Conservation (phyloP, 2,888 invertebrate genomes). For the Acleris holmiana region DNA sequence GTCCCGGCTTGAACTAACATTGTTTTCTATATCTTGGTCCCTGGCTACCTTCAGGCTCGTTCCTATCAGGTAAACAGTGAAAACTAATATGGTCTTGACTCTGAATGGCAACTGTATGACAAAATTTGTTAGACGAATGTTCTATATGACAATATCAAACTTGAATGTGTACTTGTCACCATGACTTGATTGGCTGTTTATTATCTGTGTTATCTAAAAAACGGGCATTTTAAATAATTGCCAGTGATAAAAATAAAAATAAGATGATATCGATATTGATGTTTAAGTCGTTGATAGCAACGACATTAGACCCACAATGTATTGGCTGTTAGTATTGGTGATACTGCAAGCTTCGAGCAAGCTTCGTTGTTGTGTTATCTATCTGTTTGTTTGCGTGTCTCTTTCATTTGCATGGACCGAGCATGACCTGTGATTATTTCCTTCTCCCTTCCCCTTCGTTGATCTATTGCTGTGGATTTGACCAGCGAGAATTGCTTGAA, state of each 20-base stretch:
- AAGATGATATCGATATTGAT: constrained; percentile 43
- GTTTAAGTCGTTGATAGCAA: constrained; percentile 51
- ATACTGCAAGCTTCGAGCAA: constrained; percentile 67
- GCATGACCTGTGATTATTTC: constrained; percentile 76
- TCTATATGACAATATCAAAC: constrained; percentile 60
- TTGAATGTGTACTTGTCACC: constrained; percentile 76
- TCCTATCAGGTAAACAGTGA: constrained; percentile 92
- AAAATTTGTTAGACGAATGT: constrained; percentile 79
- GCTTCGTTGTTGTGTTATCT: constrained; percentile 78
- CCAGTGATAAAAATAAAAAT: constrained; percentile 38
- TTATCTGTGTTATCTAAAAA: constrained; percentile 39
- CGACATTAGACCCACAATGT: constrained; percentile 65
- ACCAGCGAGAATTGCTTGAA: constrained; percentile 53
- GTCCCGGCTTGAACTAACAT: constrained; percentile 80
- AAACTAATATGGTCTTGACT: constrained; percentile 71
- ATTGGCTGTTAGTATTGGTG: constrained; percentile 67
- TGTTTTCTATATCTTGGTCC: constrained; percentile 85
- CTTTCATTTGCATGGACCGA: constrained; percentile 81
- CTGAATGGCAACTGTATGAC: constrained; percentile 82
- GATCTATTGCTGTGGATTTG: constrained; percentile 59
- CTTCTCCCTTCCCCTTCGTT: constrained; percentile 65
- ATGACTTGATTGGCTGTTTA: constrained; percentile 75
- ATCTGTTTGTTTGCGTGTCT: constrained; percentile 80
- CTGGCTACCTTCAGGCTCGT: constrained; percentile 92
- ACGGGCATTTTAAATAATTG: constrained; percentile 40